These are phyloP conservation scores for Calliopum simillimum DNA, from an alignment of 2,888 invertebrate species.

Conservation along the genomic window DNA sequence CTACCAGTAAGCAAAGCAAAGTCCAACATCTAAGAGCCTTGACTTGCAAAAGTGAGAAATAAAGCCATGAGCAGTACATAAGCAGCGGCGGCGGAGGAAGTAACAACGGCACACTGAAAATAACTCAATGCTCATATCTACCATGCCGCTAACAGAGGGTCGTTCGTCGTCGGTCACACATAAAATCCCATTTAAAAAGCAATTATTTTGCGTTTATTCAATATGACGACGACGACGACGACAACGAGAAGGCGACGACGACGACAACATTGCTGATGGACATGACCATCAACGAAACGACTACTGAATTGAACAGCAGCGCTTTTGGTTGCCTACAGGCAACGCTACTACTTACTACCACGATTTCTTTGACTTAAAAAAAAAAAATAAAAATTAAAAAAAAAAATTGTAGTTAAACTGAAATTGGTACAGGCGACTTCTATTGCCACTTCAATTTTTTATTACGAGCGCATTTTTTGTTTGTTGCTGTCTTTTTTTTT, in stretches of 20 bases:
- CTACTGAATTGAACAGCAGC: not conserved
- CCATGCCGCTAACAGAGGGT: not conserved
- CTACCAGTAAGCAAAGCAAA: not conserved
- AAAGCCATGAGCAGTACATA: not conserved
- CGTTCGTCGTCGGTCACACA: conserved; percentile 22
- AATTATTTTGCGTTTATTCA: conserved; percentile 56
- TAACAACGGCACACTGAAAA: no score
- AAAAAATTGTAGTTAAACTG: no score
- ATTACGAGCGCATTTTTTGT: no score
- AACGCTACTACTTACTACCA: not conserved
- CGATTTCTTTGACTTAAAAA: not conserved
- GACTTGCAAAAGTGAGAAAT: conserved; percentile 1
- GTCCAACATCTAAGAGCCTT: not conserved
- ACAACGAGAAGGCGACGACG: not conserved
- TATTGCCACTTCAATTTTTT: no score
- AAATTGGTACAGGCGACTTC: no score
- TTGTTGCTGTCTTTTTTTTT: no score
- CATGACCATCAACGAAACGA: not conserved
- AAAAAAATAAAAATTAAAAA: no score
- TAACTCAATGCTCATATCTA: no score
- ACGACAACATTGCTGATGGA: not conserved
- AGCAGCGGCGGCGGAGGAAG: not conserved
- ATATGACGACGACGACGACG: conserved; percentile 42
- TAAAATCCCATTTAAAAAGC: conserved; percentile 55
- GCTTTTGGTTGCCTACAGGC: not conserved